Conservation (phyloP, 2,113 vertebrate genomes). For the Caloenas nicobarica region DNA sequence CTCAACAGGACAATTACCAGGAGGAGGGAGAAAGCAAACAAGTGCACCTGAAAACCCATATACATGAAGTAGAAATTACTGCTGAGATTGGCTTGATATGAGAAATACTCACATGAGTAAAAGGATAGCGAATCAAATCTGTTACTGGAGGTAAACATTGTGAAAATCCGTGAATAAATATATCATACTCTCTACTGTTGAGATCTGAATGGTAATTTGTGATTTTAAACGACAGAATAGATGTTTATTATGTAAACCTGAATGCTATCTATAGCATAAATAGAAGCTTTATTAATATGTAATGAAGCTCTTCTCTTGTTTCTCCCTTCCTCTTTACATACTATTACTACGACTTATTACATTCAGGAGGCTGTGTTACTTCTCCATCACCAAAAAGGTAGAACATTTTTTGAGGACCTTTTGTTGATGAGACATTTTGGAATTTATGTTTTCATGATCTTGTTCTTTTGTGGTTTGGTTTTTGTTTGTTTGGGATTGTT, state of each 20-base stretch:
- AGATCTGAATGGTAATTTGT: background rate
- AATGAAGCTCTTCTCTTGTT: background rate
- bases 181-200: background rate
- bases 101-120: background rate
- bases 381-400: background rate
- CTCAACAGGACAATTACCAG: background rate
- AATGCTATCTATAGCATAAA: background rate
- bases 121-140: background rate
- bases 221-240: background rate
- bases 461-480: background rate
- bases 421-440: background rate
- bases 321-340: background rate
- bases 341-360: background rate
- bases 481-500: background rate
- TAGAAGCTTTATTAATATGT: background rate
- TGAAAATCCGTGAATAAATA: background rate
- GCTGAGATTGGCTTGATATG: slow-evolving; percentile 1
- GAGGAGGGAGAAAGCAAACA: background rate
- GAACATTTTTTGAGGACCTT: background rate
- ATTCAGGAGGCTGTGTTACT: background rate
- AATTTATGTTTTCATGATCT: background rate
- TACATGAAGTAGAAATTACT: background rate
- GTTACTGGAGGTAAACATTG: background rate
- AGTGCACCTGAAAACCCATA: background rate
- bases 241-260: background rate